These are phyloP conservation scores for Archaeoteleia sp. DNA, from an alignment of 2,888 invertebrate genomes.

Conservation along the genomic window DNA sequence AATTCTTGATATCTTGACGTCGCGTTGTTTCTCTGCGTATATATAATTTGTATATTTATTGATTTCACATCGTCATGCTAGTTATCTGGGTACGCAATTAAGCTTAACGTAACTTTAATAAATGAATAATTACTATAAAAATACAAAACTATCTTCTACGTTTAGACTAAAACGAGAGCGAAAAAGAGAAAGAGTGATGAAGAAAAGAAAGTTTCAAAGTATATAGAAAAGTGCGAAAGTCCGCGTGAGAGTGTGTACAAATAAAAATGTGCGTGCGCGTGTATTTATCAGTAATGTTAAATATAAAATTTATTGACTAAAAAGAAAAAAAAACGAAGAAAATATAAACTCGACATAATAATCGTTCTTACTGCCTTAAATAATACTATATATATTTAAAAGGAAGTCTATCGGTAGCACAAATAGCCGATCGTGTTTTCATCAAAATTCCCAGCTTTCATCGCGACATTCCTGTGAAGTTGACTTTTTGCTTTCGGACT, in stretches of 20 bases:
- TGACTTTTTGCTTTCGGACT: conserved; percentile 29
- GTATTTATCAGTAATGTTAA: conserved; percentile 42
- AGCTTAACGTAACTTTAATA: conserved; percentile 38
- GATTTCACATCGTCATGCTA: conserved; percentile 16
- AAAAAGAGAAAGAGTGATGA: conserved; percentile 22
- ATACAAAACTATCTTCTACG: conserved; percentile 45
- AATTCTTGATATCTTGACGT: conserved; percentile 2
- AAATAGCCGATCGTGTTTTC: conserved; percentile 48
- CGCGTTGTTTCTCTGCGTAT: conserved; percentile 22
- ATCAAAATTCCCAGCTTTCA: conserved; percentile 41
- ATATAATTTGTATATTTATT: conserved; percentile 26
- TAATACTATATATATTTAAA: conserved; percentile 54
- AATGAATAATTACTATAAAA: conserved; percentile 29
- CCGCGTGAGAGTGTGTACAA: conserved; percentile 33
- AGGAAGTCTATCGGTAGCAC: conserved; percentile 51
- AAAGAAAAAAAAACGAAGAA: conserved; percentile 38
- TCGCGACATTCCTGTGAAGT: conserved; percentile 36
- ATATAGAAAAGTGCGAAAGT: conserved; percentile 28
- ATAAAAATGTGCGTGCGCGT: conserved; percentile 39
- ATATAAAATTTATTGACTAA: conserved; percentile 52
- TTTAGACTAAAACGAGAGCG: conserved; percentile 20
- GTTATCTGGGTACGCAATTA: conserved; percentile 26
- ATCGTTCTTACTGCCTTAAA: conserved; percentile 62
- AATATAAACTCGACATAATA: conserved; percentile 54
- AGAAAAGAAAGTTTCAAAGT: conserved; percentile 34